Conservation (phyloP, 2,888 invertebrate species). For the Sarcophaga caerulescens region DNA sequence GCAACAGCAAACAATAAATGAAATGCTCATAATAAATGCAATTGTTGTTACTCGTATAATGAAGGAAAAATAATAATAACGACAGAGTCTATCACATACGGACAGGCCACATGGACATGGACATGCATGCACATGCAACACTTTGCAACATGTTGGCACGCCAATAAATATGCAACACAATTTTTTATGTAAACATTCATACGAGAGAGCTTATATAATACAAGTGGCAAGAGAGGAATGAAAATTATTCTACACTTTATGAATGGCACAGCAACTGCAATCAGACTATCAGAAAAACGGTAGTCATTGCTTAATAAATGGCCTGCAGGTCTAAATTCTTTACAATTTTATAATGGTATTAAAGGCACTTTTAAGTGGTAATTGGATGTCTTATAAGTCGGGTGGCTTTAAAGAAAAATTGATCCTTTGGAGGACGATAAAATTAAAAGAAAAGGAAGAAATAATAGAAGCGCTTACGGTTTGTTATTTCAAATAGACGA, state of each 20-base stretch:
- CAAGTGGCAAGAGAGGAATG: background rate
- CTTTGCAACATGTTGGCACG: constrained; percentile 47
- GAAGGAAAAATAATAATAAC: constrained; percentile 29
- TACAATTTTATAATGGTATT: background rate
- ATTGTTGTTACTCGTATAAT: background rate
- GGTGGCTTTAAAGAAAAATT: too few relatives aligned
- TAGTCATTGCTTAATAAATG: constrained; percentile 41
- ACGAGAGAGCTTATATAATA: background rate
- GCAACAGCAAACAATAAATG: constrained; percentile 56
- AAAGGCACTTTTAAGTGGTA: background rate
- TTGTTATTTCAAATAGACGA: too few relatives aligned
- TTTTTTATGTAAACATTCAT: constrained; percentile 29
- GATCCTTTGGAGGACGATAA: too few relatives aligned
- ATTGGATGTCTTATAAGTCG: background rate
- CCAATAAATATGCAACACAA: constrained; percentile 65
- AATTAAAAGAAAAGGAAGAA: too few relatives aligned
- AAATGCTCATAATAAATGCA: constrained; percentile 26
- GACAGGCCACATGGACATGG: background rate
- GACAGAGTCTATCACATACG: background rate
- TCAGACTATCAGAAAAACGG: constrained; percentile 36
- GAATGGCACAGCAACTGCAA: background rate
- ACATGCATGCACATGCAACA: constrained; percentile 21
- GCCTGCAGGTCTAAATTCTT: background rate
- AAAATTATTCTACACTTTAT: too few relatives aligned
- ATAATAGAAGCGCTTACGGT: too few relatives aligned